Evolutionary conservation across 2,888 invertebrate genomes (phyloP), one percentile per base, ranked within the genome.

Genomic region (Dryomyza anilis): DNA sequence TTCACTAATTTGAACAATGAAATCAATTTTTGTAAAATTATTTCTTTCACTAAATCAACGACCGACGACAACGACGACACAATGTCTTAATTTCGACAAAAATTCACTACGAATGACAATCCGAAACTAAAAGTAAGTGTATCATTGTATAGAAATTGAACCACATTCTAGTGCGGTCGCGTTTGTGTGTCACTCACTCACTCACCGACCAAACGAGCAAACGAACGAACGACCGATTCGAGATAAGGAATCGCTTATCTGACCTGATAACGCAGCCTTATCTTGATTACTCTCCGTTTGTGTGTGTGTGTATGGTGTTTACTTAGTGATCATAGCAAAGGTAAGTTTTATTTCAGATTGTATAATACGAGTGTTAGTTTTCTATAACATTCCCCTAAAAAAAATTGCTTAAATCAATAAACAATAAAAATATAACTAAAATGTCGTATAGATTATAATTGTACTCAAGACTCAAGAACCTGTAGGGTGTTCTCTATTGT

Each of bases 251-350:
- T 25, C 39, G 56, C 56, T 56, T 56, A 56, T 56, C 56, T 56
- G n/a, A 25, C 25, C 39, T 39, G 56, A 56, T 56, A 56, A 56
- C 14, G 39, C 56, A n/a, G 14, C 39, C 39, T 39, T 56, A 56
- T 56, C 56, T 58, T 53, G 58, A 64, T 64, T 58, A 48, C 27
- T 57, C 19, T 45, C 46, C 36, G 46, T 56, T 63, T 57, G 39
- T 29, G 50, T 66, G 30, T 33, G 43, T 16, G 6, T 43, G 16
- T 16, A n/a, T 1, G 19, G 43, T 43, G 43, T n/a, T n/a, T n/a
- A n/a, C n/a, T n/a, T n/a, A n/a, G n/a, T n/a, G n/a, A n/a, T n/a
- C n/a, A n/a, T n/a, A n/a, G n/a, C n/a, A n/a, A n/a, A n/a, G n/a
- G n/a, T n/a, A n/a, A n/a, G n/a, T n/a, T n/a, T n/a, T n/a, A n/a